These are phyloP conservation scores for Hololepta plana DNA, from an alignment of 2,888 invertebrate genomes.

Conservation along the genomic window DNA sequence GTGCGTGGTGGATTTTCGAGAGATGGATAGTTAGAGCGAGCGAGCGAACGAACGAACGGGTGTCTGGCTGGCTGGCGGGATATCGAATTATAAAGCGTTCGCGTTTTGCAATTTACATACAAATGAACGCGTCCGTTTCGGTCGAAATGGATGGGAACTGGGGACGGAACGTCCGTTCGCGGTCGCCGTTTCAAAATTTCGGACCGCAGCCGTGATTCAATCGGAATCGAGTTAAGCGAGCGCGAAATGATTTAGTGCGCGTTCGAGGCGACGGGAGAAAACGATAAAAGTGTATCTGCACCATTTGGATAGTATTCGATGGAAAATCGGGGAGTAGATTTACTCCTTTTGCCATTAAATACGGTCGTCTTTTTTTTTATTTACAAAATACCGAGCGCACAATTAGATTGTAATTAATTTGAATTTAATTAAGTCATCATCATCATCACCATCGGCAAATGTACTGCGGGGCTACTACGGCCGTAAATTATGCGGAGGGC, in stretches of 20 bases:
- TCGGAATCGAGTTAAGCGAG: slow-evolving; percentile 22
- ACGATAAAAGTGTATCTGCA: slow-evolving; percentile 8
- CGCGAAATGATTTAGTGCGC: slow-evolving; percentile 20
- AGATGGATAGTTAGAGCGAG: too few relatives aligned
- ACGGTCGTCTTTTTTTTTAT: too few relatives aligned
- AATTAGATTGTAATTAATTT: slow-evolving; percentile 18
- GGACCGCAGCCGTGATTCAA: slow-evolving; percentile 21
- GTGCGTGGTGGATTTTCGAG: too few relatives aligned
- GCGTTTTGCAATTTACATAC: slow-evolving; percentile 15
- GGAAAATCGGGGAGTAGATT: too few relatives aligned
- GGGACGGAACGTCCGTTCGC: slow-evolving; percentile 13
- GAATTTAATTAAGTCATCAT: slow-evolving; percentile 19
- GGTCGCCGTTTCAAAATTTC: slow-evolving; percentile 16
- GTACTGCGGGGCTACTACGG: slow-evolving; percentile 4
- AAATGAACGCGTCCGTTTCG: slow-evolving; percentile 14
- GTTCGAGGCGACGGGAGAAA: slow-evolving; percentile 9
- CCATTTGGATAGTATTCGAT: too few relatives aligned
- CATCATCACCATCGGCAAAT: too few relatives aligned
- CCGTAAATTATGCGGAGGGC: slow-evolving; percentile 1
- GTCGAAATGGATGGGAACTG: slow-evolving; percentile 5
- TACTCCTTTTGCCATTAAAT: too few relatives aligned
- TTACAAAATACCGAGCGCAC: too few relatives aligned
- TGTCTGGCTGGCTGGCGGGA: slow-evolving; percentile 11
- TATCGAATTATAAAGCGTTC: slow-evolving; percentile 12
- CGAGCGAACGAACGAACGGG: too few relatives aligned